Evolutionary conservation across 1,140 invertebrate genomes (phyloP).

Genomic region (Rhyacophila brunnea): DNA sequence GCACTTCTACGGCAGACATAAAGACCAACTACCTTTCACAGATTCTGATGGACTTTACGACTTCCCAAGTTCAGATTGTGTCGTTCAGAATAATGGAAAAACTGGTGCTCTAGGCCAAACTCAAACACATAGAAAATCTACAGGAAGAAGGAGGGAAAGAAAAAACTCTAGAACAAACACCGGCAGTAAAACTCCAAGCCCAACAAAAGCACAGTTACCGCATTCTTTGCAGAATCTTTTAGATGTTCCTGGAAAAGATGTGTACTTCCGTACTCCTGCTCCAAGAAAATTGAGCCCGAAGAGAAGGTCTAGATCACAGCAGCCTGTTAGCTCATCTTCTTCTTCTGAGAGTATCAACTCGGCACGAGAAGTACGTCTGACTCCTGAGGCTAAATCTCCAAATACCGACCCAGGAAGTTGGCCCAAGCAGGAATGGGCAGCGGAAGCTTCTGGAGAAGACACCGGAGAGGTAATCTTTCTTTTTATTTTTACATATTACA

Average conservation of each 20-base stretch:
- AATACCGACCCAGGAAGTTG: constrained; percentile 37
- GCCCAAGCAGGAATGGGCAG: constrained; percentile 35
- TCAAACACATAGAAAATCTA: constrained; percentile 53
- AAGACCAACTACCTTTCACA: constrained; percentile 63
- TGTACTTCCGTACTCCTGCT: constrained; percentile 38
- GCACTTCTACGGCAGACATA: constrained; percentile 65
- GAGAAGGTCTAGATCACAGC: constrained; percentile 43
- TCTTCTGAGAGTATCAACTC: constrained; percentile 55
- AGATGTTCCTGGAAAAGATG: constrained; percentile 44
- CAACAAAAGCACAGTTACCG: constrained; percentile 53
- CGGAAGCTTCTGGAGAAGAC: constrained; percentile 43
- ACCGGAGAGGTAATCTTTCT: constrained; percentile 40
- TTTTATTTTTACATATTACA: constrained; percentile 1
- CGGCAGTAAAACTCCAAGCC: constrained; percentile 48
- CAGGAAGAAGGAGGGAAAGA: constrained; percentile 51
- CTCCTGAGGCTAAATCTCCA: constrained; percentile 39
- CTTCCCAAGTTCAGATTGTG: constrained; percentile 70
- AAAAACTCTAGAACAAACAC: constrained; percentile 49
- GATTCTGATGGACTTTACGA: constrained; percentile 77
- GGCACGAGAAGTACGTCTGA: constrained; percentile 40
- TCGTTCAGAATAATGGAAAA: constrained; percentile 48
- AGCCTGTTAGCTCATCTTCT: constrained; percentile 50
- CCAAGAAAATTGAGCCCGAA: constrained; percentile 53
- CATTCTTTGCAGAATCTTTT: constrained; percentile 54
- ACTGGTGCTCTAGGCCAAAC: constrained; percentile 38